Evolutionary conservation across 2,888 invertebrate species (phyloP).

Genomic region (Serripes groenlandicus): DNA sequence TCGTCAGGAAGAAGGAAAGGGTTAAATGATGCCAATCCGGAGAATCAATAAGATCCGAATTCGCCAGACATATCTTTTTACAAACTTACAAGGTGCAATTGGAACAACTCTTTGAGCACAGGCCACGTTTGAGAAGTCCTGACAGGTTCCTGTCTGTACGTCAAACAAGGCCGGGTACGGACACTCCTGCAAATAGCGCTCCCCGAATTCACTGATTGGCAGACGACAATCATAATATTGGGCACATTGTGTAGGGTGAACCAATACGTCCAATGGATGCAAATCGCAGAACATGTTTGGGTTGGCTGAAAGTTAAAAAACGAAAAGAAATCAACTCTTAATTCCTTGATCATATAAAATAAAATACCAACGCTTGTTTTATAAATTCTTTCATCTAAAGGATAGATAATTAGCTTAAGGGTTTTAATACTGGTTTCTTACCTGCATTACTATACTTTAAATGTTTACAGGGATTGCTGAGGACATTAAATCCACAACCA

Average conservation of each 20-base stretch:
- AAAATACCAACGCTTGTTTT: no score
- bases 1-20: no score
- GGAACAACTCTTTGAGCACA: conserved; percentile 73
- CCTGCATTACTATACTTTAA: no score
- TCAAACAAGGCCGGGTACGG: conserved; percentile 75
- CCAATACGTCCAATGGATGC: conserved; percentile 42
- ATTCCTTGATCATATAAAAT: no score
- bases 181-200: conserved; percentile 71
- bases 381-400: conserved; percentile 65
- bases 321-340: background rate
- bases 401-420: conserved; percentile 60
- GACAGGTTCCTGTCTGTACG: conserved; percentile 58
- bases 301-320: conserved; percentile 56
- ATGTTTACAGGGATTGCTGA: no score
- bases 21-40: no score
- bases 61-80: no score
- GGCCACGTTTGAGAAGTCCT: conserved; percentile 65
- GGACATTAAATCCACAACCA: no score
- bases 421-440: no score
- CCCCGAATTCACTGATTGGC: conserved; percentile 57
- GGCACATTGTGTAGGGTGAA: conserved; percentile 71
- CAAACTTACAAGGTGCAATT: conserved; percentile 75
- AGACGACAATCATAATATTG: conserved; percentile 75
- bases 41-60: no score
- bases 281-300: conserved; percentile 66